Percentiles rank a stretch among this genome's conserved stretches.
phyloP scores from a whole-genome alignment of 2,797 vertebrate species.

The Phrynocephalus vlangalii region DNA sequence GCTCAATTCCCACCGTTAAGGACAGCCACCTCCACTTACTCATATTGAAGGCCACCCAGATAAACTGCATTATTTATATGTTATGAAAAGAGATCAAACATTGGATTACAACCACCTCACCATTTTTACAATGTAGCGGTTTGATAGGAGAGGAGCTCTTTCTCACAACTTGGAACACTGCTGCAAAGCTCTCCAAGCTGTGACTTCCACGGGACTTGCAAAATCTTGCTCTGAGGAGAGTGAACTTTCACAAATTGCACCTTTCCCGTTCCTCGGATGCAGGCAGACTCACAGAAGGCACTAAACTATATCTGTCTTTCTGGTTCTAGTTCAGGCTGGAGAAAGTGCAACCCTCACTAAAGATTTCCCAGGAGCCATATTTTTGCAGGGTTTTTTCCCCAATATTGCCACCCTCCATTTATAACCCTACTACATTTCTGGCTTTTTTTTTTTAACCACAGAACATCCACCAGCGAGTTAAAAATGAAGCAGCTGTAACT shows the following conservation, averaged over 20 bases:
- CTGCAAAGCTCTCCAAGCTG: neutral
- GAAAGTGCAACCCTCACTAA: neutral
- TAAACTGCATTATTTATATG: neutral
- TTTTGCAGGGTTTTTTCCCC: neutral
- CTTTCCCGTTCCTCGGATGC: neutral
- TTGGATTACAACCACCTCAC: neutral
- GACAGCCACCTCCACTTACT: neutral
- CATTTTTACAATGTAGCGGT: constrained; percentile 18
- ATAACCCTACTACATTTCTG: neutral
- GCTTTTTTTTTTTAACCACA: neutral
- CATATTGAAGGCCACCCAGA: neutral
- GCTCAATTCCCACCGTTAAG: neutral
- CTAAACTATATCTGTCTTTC: neutral
- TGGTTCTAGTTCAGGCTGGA: neutral
- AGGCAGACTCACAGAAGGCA: neutral
- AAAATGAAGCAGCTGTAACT: neutral
- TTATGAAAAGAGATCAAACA: constrained; percentile 3
- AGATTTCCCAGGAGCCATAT: neutral
- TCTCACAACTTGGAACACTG: constrained; percentile 15
- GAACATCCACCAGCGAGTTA: neutral
- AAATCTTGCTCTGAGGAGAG: neutral
- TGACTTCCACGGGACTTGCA: neutral
- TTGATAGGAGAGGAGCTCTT: constrained; percentile 3
- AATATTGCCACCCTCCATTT: too few relatives aligned
- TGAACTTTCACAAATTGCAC: neutral